Base-by-base conservation (phyloP, 2,888 invertebrate species). In the Amblyjoppa fuscipennis region DNA sequence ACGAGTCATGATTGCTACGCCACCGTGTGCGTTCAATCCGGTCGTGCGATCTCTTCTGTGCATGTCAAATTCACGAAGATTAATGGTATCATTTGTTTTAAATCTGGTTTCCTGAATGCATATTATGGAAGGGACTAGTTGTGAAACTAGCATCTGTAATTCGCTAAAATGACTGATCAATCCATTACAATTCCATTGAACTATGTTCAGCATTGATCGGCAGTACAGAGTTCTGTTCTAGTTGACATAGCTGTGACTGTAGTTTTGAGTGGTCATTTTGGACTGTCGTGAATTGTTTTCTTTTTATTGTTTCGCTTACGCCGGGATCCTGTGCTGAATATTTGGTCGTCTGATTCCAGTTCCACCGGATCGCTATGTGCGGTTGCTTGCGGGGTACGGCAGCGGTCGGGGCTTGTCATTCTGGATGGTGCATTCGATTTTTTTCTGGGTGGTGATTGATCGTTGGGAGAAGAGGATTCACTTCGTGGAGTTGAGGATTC, bases 141-240 rank as follows among this genome's bases (percentile, higher is more conserved):
- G 64, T 3, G 64, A 13, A 7, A 9, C 31, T 13, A 64, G 25
- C 28, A 64, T 28, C 11, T 64, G 28, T 3, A 64, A 13, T 64
- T 64, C 64, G 3, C 2, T 1, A 3, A 9, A 31, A 64, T 64
- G 64, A 7, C 13, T 31, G 1, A 11, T 64, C 11, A 31, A 11
- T 28, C 64, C 64, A 11, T 64, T 64, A 1, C 28, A 31, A 28
- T 64, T 64, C 64, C 64, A 64, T 64, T 64, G 64, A 1, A 11
- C 25, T 28, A 64, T 64, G 9, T 11, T 64, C 13, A 28, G 4
- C 53, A 53, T 53, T 53, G n/a, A 4, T 13, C n/a, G 53, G 16
- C 6, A 31, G 64, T 31, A n/a, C 2, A 20, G 20, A 20, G 20
- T 20, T 20, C 20, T 20, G 20, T 20, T 20, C 20, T 20, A 20